Evolutionary conservation across 2,113 vertebrate genomes (phyloP).

Genomic region (Nesoenas mayeri): DNA sequence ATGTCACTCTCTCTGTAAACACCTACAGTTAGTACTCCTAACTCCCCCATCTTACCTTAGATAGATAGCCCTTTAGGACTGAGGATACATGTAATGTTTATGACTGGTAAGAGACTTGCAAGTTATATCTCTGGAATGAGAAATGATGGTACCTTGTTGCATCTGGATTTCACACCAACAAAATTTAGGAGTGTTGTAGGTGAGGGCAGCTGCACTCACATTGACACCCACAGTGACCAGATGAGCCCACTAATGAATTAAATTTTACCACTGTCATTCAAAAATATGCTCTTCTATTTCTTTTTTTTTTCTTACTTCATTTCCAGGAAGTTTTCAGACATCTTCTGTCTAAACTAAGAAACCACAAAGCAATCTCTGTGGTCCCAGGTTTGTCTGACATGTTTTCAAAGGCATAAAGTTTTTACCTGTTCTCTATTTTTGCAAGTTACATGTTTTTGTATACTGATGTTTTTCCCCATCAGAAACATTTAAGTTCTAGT

Average conservation of each 20-base stretch:
- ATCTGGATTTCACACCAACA: neutral
- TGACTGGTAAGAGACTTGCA: neutral
- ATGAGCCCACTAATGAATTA: neutral
- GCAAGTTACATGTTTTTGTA: neutral
- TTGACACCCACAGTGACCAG: neutral
- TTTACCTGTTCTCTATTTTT: neutral
- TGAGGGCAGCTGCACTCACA: accelerated
- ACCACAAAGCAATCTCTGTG: neutral
- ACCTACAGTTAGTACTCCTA: neutral
- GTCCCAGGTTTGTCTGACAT: neutral
- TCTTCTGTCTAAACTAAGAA: neutral
- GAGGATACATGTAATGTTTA: neutral
- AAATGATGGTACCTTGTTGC: neutral
- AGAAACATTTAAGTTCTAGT: neutral
- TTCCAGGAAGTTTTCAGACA: neutral
- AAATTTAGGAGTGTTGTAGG: neutral
- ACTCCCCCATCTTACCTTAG: neutral
- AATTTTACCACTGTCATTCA: neutral
- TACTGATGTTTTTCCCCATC: neutral
- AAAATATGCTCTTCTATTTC: neutral
- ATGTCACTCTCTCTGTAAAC: neutral
- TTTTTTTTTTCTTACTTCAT: neutral
- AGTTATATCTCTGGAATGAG: neutral
- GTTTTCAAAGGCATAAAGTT: neutral
- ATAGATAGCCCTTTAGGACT: neutral